Conservation (phyloP, 2,888 invertebrate species). For the Aproaerema taeniolella region DNA sequence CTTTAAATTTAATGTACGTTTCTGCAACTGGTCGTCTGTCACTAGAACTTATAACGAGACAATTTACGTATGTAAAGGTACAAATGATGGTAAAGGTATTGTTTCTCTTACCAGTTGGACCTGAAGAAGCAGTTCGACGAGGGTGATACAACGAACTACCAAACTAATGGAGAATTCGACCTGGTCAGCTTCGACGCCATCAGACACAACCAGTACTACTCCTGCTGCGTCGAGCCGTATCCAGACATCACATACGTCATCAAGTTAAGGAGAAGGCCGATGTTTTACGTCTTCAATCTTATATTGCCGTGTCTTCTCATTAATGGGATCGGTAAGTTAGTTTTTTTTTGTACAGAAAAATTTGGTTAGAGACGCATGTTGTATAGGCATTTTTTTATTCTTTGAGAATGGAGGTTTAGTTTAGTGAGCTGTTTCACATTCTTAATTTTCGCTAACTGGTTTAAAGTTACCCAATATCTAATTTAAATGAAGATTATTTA, state of each 20-base stretch:
- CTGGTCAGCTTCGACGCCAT: conserved; percentile 86
- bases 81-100: background rate
- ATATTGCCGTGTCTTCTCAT: conserved; percentile 91
- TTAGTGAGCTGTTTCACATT: too few species aligned
- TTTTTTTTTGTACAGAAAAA: too few species aligned
- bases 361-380: too few species aligned
- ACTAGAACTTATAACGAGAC: background rate
- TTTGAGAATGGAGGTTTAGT: too few species aligned
- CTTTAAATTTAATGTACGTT: too few species aligned
- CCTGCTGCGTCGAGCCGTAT: conserved; percentile 89
- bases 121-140: conserved; percentile 86
- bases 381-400: too few species aligned
- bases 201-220: conserved; percentile 85
- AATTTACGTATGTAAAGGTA: background rate
- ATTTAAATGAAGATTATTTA: too few species aligned
- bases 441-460: too few species aligned
- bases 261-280: conserved; percentile 84
- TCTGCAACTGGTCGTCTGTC: too few species aligned
- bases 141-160: conserved; percentile 92
- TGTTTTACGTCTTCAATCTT: conserved; percentile 92
- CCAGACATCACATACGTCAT: conserved; percentile 91
- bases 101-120: conserved; percentile 78
- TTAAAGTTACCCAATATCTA: too few species aligned
- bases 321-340: conserved; percentile 85
- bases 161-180: conserved; percentile 94